phyloP scores from a whole-genome alignment of 2,113 vertebrate genomes.

The Phoenicopterus ruber region DNA sequence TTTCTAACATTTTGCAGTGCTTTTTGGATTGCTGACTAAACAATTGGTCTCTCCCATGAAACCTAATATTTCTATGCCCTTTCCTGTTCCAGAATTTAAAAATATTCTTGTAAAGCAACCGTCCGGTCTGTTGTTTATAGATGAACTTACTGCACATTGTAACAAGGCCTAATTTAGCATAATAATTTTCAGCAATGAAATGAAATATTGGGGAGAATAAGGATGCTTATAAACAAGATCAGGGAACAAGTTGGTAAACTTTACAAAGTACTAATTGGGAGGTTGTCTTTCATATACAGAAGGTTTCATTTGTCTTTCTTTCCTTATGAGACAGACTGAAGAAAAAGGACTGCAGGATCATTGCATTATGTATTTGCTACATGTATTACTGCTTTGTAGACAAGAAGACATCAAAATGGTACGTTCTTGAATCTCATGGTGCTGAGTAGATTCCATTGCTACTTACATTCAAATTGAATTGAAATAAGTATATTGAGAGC shows the following conservation, averaged over 20 bases:
- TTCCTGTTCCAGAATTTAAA: neutral
- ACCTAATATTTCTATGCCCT: neutral
- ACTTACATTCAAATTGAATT: neutral
- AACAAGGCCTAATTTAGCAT: neutral
- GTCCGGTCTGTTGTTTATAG: rapidly evolving
- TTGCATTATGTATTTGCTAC: neutral
- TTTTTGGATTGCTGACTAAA: neutral
- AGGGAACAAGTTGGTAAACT: neutral
- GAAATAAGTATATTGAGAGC: neutral
- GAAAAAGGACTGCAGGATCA: neutral
- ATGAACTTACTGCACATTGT: neutral
- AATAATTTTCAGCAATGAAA: neutral
- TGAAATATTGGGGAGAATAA: neutral
- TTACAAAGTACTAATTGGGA: neutral
- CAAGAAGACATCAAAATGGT: neutral
- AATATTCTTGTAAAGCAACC: neutral
- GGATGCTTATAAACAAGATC: neutral
- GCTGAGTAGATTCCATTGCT: neutral
- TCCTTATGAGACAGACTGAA: neutral
- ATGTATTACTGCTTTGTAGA: neutral
- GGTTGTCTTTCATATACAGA: neutral
- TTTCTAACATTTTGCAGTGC: neutral
- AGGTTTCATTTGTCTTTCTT: neutral
- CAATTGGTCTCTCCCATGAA: neutral
- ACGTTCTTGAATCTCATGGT: neutral